These are phyloP conservation scores for Malthinus seriepunctatus DNA, from an alignment of 2,888 invertebrate species.

Conservation along the genomic window DNA sequence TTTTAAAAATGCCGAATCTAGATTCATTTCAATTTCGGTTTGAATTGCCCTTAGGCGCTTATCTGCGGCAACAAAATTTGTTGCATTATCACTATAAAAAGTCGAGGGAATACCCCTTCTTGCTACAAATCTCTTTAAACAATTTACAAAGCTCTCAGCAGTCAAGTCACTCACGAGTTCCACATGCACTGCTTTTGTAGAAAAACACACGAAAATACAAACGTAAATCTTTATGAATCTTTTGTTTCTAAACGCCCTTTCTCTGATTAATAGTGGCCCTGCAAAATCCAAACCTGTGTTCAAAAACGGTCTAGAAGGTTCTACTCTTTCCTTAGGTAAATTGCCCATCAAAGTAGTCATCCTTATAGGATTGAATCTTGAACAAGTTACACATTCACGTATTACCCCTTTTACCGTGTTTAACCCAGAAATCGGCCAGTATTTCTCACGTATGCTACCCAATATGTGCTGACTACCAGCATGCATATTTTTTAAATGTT, in stretches of 20 bases:
- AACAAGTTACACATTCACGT: conserved; percentile 26
- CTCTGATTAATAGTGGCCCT: neutral
- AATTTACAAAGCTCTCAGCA: conserved; percentile 7
- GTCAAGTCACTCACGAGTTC: neutral
- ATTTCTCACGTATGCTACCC: conserved; percentile 8
- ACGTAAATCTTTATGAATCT: neutral
- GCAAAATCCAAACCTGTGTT: neutral
- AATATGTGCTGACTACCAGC: conserved; percentile 17
- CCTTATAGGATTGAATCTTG: conserved; percentile 15
- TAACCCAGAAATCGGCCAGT: conserved; percentile 17
- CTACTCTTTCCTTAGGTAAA: neutral
- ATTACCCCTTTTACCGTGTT: conserved; percentile 14
- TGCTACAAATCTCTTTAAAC: conserved; percentile 5
- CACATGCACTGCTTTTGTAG: neutral
- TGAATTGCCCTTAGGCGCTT: neutral
- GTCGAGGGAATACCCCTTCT: conserved; percentile 2
- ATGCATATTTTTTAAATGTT: conserved; percentile 14
- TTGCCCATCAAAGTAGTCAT: neutral
- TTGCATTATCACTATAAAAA: conserved; percentile 10
- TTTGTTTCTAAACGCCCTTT: neutral
- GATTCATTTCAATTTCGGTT: neutral
- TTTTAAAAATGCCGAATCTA: too few species aligned
- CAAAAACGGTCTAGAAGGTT: neutral
- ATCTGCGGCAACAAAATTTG: conserved; percentile 3
- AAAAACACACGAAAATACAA: neutral